Percentiles rank a stretch among this genome's conserved stretches.
Conservation (phyloP, 2,113 vertebrate genomes). For the Corynorhinus townsendii region DNA sequence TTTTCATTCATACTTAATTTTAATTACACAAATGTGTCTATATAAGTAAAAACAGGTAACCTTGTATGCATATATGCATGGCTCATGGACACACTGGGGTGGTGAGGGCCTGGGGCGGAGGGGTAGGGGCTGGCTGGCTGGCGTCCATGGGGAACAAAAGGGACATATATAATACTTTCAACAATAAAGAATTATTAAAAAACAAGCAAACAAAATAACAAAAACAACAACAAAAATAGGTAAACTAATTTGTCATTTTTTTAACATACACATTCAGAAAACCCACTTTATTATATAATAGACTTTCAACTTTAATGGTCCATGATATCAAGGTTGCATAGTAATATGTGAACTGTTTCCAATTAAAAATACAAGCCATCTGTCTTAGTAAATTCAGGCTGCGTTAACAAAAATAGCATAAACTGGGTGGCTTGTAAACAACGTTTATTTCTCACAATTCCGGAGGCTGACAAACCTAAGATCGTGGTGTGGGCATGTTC, state of each 20-base stretch:
- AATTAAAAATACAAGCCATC: not conserved
- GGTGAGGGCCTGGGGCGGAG: no score
- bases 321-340: not conserved
- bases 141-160: no score
- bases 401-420: not conserved
- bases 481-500: not conserved
- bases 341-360: not conserved
- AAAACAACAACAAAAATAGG: not conserved
- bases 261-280: not conserved
- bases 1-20: not conserved
- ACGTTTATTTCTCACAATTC: not conserved
- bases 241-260: not conserved
- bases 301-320: not conserved
- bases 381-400: not conserved
- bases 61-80: not conserved
- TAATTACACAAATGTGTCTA: not conserved
- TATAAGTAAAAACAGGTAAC: not conserved
- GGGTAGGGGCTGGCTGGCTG: no score
- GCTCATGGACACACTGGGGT: no score
- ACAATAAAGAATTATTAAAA: no score
- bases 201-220: no score
- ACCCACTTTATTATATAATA: not conserved
- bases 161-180: no score
- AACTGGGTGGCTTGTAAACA: not conserved
- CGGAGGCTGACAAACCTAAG: not conserved